Base-by-base conservation (phyloP, 2,113 vertebrate species). In the Ceuthmochares aereus region DNA sequence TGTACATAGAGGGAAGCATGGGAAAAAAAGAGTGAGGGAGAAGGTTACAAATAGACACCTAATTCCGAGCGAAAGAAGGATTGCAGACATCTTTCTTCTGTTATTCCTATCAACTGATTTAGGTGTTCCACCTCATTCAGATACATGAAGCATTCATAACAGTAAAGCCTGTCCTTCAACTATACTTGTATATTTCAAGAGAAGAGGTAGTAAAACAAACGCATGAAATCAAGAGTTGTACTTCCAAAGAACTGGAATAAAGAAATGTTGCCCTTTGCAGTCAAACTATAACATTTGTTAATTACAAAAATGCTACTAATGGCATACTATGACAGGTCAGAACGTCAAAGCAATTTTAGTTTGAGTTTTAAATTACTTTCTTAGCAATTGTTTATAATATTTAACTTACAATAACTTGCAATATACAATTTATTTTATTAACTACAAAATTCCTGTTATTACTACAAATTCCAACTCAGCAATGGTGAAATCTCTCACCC, bases 1-100 rank as follows among this genome's bases (percentile, higher is more conserved):
- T 2, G 5, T 15, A 17, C 40, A 49, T 19, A 59, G 21, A 54
- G 1, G 52, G n/a, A 77, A 69, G 25, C 0, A 0, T 3, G 7
- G 6, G 3, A 2, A 7, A 22, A 20, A 34, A 34, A 20, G 19
- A 10, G 18, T 14, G 9, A 32, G 4, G 13, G 16, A 85, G 19
- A 11, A 49, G 6, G 26, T 81, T 54, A 45, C 25, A 66, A 25
- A 27, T 18, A 73, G 27, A 25, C 12, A 75, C 6, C 3, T 14
- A 75, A 56, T 30, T 60, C 25, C 79, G 66, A 77, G 27, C 0
- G 0, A 49, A 78, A 69, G 22, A 47, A 87, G 42, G 36, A 86
- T 1, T 58, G 17, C 26, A 92, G 52, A 63, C 14, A 67, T 9
- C 16, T 54, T 78, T 80, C 37, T 70, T 34, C 21, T 14, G 22